These are phyloP conservation scores for Cherax quadricarinatus DNA, from an alignment of 1,140 invertebrate genomes.

Conservation along the genomic window DNA sequence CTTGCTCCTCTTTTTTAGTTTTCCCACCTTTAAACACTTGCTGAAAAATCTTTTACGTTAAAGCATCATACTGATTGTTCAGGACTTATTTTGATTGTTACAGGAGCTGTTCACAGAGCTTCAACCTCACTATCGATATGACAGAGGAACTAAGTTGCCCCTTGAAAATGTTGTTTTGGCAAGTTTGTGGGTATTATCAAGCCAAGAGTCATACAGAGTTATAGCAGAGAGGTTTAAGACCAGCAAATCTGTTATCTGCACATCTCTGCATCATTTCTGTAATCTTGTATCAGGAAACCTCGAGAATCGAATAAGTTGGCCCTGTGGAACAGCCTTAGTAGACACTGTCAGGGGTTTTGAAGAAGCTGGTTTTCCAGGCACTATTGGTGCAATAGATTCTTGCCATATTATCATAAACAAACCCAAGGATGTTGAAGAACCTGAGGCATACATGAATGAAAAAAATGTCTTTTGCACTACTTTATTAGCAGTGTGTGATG, in stretches of 20 bases:
- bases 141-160: constrained; percentile 50
- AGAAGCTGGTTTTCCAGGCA: constrained; percentile 48
- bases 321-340: neutral
- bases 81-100: neutral
- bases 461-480: constrained; percentile 46
- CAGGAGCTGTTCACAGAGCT: constrained; percentile 48
- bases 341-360: constrained; percentile 42
- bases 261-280: constrained; percentile 50
- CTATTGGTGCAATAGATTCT: constrained; percentile 48
- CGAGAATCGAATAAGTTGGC: constrained; percentile 44
- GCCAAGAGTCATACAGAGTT: constrained; percentile 51
- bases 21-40: too few species aligned
- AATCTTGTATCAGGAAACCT: constrained; percentile 54
- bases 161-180: constrained; percentile 59
- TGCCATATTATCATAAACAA: constrained; percentile 46
- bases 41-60: too few species aligned
- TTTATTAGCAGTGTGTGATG: constrained; percentile 50
- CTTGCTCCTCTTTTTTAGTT: too few species aligned
- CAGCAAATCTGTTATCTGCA: constrained; percentile 54
- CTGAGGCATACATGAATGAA: constrained; percentile 54
- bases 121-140: constrained; percentile 51
- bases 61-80: neutral
- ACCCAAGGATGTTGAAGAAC: constrained; percentile 55
- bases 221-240: constrained; percentile 57
- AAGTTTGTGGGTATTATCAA: constrained; percentile 48